These are phyloP conservation scores for Spinibarbus caldwelli DNA, from an alignment of 2,797 vertebrate genomes.

Conservation along the genomic window DNA sequence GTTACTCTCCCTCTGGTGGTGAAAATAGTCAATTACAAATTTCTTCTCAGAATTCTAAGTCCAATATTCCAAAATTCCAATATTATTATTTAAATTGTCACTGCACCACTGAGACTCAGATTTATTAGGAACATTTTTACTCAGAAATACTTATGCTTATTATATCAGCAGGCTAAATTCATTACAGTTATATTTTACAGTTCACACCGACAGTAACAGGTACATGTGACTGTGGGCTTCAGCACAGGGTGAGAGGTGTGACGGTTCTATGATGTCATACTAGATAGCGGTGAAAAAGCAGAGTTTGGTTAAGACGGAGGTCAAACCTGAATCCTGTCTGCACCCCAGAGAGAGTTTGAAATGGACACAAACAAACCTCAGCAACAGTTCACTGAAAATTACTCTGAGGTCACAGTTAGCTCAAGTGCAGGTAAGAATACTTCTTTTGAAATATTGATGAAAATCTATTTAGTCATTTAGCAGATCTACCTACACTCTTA, in stretches of 20 bases:
- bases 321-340: too few relatives aligned
- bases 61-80: background rate
- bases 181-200: background rate
- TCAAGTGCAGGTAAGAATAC: constrained; percentile 77
- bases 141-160: background rate
- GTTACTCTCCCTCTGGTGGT: constrained; percentile 32
- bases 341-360: constrained; percentile 66
- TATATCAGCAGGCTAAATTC: background rate
- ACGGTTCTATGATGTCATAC: constrained; percentile 61
- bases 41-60: background rate
- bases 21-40: background rate
- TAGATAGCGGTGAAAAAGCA: constrained; percentile 52
- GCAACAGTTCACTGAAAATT: constrained; percentile 70
- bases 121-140: background rate
- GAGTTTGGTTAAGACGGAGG: constrained; percentile 41
- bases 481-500: too few relatives aligned
- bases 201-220: background rate
- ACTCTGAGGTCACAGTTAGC: constrained; percentile 77
- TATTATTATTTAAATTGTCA: constrained; percentile 3
- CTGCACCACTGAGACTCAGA: background rate
- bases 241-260: constrained; percentile 47
- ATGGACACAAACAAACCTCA: constrained; percentile 65
- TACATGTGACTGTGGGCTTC: background rate
- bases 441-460: constrained; percentile 2
- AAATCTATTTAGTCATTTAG: background rate